Base-by-base conservation (phyloP, 2,888 invertebrate genomes). In the Escarpia spicata region DNA sequence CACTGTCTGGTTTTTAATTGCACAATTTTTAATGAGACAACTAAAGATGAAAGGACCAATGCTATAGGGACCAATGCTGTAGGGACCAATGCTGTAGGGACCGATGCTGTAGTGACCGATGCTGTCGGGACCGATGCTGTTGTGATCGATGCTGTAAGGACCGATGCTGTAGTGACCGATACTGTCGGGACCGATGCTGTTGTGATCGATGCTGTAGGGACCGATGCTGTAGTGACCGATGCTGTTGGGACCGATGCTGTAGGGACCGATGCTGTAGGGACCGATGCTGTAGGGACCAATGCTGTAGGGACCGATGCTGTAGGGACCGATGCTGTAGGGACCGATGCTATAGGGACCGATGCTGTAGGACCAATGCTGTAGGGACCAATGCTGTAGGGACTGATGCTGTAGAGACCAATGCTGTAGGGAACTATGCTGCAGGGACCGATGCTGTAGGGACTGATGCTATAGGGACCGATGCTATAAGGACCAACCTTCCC, bases 401-500 rank as follows among this genome's bases (percentile, higher is more conserved):
- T n/a, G n/a, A n/a, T n/a, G n/a, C n/a, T 90, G 31, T 90, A 90
- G 43, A 90, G 31, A 44, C 3, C 43, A 90, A n/a, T 37, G 43
- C 3, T 43, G 3, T n/a, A 43, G 37, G 37, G 90, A 90, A 8
- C 6, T 8, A n/a, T n/a, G n/a, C n/a, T 90, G 15, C 26, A 43
- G 12, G 43, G 43, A 90, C 90, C 26, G 31, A 43, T 90, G 43
- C 9, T 26, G 8, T 19, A 60, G 12, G 60, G 12, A 45, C 45
- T 2, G 10, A 45, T 2, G 10, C 10, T 45, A 10, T 45, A 60
- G 12, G 60, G 60, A 60, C 60, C 60, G 4, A 60, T 19, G 60
- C 12, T 60, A 19, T 19, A 60, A 60, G 60, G 60, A 60, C 60
- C 15, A 95, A 98, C 98, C 98, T 97, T 95, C 98, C 98, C 60